Base-by-base conservation (phyloP, 2,888 invertebrate genomes). In the Junonia oenone region DNA sequence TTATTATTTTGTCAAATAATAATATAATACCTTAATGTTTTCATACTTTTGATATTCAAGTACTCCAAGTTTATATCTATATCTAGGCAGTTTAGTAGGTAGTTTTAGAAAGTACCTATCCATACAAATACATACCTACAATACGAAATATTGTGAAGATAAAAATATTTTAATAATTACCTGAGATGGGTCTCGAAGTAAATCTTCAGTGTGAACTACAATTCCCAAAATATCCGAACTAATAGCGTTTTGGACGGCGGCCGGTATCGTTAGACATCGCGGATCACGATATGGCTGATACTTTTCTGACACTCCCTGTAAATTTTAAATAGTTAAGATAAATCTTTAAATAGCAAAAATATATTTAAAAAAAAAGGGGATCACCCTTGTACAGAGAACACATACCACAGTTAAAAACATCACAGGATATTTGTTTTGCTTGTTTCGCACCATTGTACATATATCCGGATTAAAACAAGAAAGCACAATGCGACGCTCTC, bases 381-480 rank as follows among this genome's bases (percentile, higher is more conserved):
- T n/a, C n/a, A n/a, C n/a, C n/a, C n/a, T n/a, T n/a, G n/a, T n/a
- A n/a, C n/a, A n/a, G n/a, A n/a, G n/a, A n/a, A n/a, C n/a, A 82
- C 85, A 76, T 73, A 89, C 88, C 55, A 97, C 94, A 3, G 98
- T 98, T 59, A 99, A 90, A 78, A 99, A 98, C 91, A 99, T 94
- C 6, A 99, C 97, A 0, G 99, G 99, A 86, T 97, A 99, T 70
- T 95, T 95, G 85, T 99, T 99, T 88, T 99, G 99, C 75, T 99
- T 99, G 67, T 95, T 88, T 19, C 97, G 93, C 64, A 99, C 91
- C 96, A 98, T 96, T 1, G 96, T 94, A 78, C 99, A 99, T 65
- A 98, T 95, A 76, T 99, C 98, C 0, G 99, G 97, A 86, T 99
- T 97, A 81, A 99, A 99, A 69, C 97, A 97, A 0, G 98, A 98